Base-by-base conservation (phyloP, 2,888 invertebrate species). In the Nematopogon swammerdamellus region DNA sequence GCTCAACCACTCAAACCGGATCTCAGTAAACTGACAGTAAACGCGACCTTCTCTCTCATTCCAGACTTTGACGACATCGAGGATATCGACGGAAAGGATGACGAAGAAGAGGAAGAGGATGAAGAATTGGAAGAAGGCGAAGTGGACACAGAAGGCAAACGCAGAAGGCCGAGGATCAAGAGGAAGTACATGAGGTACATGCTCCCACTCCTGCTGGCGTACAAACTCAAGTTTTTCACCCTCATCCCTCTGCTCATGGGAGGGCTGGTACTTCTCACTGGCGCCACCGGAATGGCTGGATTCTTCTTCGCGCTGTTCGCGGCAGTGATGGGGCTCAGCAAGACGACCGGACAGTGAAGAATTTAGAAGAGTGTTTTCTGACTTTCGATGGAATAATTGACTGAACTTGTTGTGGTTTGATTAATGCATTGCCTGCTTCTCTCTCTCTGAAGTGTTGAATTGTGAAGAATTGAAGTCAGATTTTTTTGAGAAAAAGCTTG, bases 291-390 rank as follows among this genome's bases (percentile, higher is more conserved):
- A 17, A 66, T 92, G 51, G 92, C 91, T 18, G 92, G 92, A 55
- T 92, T 93, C 73, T 93, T 93, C 80, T 93, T 92, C 64, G 91
- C 92, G 1, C 71, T 93, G 14, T 92, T 93, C 60, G 89, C 91
- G 48, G 90, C 92, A 1, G 88, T 89, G 3, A 87, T 92, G 82
- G 90, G 89, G 50, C 72, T 91, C 11, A 36, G 36, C n/a, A 36
- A 36, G 14, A 14, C 36, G n/a, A 36, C 36, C 3, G 8, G 11
- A 14, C 36, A 36, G 11, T 36, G 36, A 36, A 36, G 25, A 25
- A 25, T 25, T 25, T 25, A 8, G 25, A 8, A 25, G 4, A 25
- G 25, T 4, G 4, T 25, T 25, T 25, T 25, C 5, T n/a, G n/a
- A n/a, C n/a, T n/a, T n/a, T n/a, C n/a, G n/a, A n/a, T n/a, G n/a